A percentile compares a stretch with the other conserved stretches of the same genome.
Evolutionary conservation across 2,113 vertebrate genomes (phyloP).

Genomic region (Caretta caretta): DNA sequence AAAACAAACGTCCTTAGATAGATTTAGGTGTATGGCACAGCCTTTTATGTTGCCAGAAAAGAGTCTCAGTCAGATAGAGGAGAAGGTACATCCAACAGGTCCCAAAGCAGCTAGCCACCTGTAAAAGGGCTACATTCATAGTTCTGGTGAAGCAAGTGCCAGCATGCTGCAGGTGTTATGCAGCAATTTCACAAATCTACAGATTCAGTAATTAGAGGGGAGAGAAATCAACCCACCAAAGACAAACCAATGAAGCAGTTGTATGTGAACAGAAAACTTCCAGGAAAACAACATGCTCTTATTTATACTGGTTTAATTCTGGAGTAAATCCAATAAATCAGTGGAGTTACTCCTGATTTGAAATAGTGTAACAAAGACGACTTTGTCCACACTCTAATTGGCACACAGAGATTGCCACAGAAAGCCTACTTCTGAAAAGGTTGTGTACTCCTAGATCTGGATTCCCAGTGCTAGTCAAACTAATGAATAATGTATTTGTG

Average conservation of each 20-base stretch:
- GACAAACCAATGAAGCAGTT: constrained; percentile 6
- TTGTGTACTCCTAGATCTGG: not conserved
- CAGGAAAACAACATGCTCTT: not conserved
- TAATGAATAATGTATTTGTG: not conserved
- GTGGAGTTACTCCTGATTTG: not conserved
- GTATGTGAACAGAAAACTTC: constrained; percentile 6
- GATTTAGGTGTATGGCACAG: not conserved
- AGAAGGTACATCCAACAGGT: not conserved
- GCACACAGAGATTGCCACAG: not conserved
- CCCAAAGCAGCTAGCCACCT: not conserved
- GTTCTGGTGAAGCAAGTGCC: not conserved
- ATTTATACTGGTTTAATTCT: not conserved
- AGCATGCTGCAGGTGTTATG: not conserved
- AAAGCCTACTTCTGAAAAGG: not conserved
- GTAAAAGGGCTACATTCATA: not conserved
- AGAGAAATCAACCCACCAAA: not conserved
- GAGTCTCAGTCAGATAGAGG: not conserved
- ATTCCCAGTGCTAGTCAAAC: not conserved
- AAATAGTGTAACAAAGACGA: not conserved
- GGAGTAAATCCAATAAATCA: not conserved
- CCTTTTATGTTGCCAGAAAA: not conserved
- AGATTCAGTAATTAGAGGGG: not conserved
- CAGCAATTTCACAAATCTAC: not conserved
- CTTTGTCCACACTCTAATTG: not conserved
- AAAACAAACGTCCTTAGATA: not conserved